These are phyloP conservation scores for Chouioia cunea DNA, from an alignment of 2,888 invertebrate species.

Conservation along the genomic window DNA sequence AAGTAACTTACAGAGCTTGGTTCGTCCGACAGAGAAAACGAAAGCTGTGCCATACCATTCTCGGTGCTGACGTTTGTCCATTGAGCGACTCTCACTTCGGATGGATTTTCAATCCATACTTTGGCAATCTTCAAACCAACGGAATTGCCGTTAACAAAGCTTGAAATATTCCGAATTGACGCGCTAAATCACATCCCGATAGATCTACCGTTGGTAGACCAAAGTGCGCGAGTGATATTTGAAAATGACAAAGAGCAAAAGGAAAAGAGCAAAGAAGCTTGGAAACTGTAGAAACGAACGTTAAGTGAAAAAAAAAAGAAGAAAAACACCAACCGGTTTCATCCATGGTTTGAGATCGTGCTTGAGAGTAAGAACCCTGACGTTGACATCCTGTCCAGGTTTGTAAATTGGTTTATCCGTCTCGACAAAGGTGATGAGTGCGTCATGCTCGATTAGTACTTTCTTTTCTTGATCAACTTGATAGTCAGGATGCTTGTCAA, in stretches of 20 bases:
- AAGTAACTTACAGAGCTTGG: constrained; percentile 58
- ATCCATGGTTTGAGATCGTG: constrained; percentile 72
- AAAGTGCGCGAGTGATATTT: too few relatives aligned
- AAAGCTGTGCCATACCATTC: constrained; percentile 74
- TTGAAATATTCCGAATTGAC: not conserved
- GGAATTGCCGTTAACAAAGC: not conserved
- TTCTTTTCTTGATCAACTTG: constrained; percentile 65
- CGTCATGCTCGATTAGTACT: constrained; percentile 71
- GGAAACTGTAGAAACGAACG: too few relatives aligned
- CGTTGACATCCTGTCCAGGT: constrained; percentile 73
- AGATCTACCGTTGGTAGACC: too few relatives aligned
- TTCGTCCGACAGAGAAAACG: constrained; percentile 69
- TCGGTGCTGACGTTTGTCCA: constrained; percentile 75
- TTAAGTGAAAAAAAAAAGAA: too few relatives aligned
- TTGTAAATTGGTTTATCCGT: constrained; percentile 74
- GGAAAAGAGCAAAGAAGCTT: too few relatives aligned
- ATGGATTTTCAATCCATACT: constrained; percentile 77
- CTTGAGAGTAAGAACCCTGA: constrained; percentile 72
- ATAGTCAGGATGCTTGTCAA: constrained; percentile 66
- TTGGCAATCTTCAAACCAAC: constrained; percentile 72
- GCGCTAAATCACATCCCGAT: too few relatives aligned
- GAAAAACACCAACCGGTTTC: constrained; percentile 68
- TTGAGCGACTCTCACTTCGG: constrained; percentile 74
- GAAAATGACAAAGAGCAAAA: too few relatives aligned
- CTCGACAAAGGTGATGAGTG: constrained; percentile 71